These are phyloP conservation scores for Stenoptilia bipunctidactyla DNA, from an alignment of 2,888 invertebrate genomes.

Conservation along the genomic window DNA sequence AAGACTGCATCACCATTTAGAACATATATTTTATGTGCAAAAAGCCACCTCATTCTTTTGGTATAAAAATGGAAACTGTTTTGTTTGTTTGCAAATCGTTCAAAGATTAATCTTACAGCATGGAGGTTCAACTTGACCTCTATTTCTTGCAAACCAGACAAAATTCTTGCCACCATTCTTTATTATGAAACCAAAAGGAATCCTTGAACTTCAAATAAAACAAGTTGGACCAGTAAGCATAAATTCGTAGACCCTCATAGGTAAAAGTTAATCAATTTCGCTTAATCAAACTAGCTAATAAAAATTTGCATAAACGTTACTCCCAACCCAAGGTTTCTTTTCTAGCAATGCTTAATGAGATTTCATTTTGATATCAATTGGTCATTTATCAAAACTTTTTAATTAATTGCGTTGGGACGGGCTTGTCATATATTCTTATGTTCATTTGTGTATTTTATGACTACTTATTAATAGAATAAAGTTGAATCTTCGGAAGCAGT, in stretches of 20 bases:
- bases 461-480: no score
- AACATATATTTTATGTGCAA: no score
- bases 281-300: neutral
- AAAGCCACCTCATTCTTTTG: no score
- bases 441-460: no score
- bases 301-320: neutral
- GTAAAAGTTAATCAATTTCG: no score
- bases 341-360: neutral
- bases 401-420: no score
- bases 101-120: conserved; percentile 3
- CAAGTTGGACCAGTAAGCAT: neutral
- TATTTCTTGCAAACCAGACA: conserved; percentile 9
- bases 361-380: neutral
- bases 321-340: neutral
- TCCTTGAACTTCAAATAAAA: conserved; percentile 3
- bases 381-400: neutral
- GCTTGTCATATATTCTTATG: no score
- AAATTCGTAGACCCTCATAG: neutral
- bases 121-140: conserved; percentile 4
- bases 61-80: no score
- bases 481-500: no score
- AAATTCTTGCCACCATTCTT: conserved; percentile 2
- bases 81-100: conserved; percentile 1
- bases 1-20: no score
- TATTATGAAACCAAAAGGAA: conserved; percentile 6